phyloP scores from a whole-genome alignment of 2,113 vertebrate species.

The Sylvia atricapilla region DNA sequence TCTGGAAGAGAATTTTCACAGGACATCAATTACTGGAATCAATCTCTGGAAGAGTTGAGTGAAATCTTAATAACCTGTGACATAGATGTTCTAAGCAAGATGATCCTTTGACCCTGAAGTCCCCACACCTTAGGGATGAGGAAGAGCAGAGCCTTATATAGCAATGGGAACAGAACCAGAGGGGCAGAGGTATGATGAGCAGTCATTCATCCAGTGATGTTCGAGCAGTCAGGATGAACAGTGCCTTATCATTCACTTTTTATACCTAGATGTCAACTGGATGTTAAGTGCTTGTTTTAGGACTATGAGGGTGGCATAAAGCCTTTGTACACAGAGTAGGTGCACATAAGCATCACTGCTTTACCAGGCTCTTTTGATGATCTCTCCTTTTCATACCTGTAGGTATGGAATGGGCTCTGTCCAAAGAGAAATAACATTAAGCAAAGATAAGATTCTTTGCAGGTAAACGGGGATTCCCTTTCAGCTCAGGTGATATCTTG shows the following conservation, averaged over 20 bases:
- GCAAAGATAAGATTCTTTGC: not conserved
- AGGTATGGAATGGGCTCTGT: not conserved
- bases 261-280: not conserved
- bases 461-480: not conserved
- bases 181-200: too few species aligned
- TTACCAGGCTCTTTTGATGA: not conserved
- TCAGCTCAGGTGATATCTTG: not conserved
- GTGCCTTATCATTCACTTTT: not conserved
- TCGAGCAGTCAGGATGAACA: not conserved
- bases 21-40: not conserved
- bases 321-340: not conserved
- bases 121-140: not conserved
- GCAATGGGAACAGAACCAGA: not conserved
- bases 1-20: not conserved
- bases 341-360: not conserved
- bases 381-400: not conserved
- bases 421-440: not conserved
- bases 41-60: not conserved
- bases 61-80: constrained; percentile 9
- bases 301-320: not conserved
- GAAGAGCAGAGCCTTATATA: not conserved
- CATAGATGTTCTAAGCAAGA: not conserved
- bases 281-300: not conserved
- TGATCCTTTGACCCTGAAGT: not conserved
- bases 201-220: too few species aligned